These are phyloP conservation scores for Sinopyrophorus schimmeli DNA, from an alignment of 2,888 invertebrate genomes.

Conservation along the genomic window DNA sequence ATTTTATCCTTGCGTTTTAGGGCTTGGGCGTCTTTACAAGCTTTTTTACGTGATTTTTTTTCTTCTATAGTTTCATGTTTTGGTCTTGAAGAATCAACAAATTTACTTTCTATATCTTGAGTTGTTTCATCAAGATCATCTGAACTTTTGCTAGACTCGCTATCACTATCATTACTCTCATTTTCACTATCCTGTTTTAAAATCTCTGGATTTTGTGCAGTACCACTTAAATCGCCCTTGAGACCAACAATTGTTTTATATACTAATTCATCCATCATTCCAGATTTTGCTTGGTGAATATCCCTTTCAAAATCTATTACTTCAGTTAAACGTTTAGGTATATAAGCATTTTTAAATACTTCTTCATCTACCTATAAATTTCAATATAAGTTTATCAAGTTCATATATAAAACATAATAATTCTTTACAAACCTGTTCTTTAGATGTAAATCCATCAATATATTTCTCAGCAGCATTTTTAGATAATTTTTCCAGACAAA, in stretches of 20 bases:
- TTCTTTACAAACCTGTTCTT: constrained; percentile 61
- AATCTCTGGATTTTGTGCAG: constrained; percentile 68
- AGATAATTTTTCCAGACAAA: constrained; percentile 74
- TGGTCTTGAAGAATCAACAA: constrained; percentile 68
- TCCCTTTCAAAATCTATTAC: constrained; percentile 87
- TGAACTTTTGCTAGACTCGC: constrained; percentile 44
- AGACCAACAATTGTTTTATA: constrained; percentile 88
- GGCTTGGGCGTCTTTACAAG: constrained; percentile 83
- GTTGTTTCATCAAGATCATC: constrained; percentile 49
- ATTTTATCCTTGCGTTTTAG: constrained; percentile 87
- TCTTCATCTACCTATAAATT: constrained; percentile 73
- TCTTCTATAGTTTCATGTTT: constrained; percentile 81
- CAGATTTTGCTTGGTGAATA: constrained; percentile 76
- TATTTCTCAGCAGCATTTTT: constrained; percentile 67
- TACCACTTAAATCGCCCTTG: constrained; percentile 76
- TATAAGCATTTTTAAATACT: constrained; percentile 91
- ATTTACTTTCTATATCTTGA: constrained; percentile 57
- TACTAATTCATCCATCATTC: constrained; percentile 71
- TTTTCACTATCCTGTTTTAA: constrained; percentile 52
- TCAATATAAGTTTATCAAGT: not conserved
- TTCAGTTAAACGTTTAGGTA: constrained; percentile 90
- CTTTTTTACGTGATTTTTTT: constrained; percentile 83
- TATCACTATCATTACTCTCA: constrained; percentile 41
- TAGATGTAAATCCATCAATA: constrained; percentile 68
- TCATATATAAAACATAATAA: not conserved